A percentile compares a stretch with the other conserved stretches of the same genome.
Evolutionary conservation across 2,797 vertebrate species (phyloP).

Genomic region (Emydoidea blandingii): DNA sequence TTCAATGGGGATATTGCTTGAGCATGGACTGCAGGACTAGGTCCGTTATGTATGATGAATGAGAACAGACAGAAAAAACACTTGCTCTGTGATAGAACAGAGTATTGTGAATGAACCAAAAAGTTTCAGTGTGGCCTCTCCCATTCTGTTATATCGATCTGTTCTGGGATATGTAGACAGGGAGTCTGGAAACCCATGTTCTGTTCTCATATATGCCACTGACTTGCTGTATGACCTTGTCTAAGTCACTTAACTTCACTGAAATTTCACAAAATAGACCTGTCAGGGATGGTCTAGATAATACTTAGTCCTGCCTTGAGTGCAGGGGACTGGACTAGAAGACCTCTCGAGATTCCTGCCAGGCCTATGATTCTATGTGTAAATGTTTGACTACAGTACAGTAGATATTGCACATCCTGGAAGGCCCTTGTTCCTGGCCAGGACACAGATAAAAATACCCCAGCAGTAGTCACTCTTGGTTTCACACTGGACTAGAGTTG

Average conservation of each 20-base stretch:
- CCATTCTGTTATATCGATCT: neutral
- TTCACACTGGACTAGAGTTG: neutral
- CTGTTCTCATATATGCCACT: neutral
- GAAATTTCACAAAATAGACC: neutral
- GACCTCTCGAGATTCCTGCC: neutral
- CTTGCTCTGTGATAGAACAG: conserved; percentile 5
- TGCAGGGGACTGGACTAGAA: neutral
- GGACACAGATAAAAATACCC: neutral
- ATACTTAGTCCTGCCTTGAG: neutral
- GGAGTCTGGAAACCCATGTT: neutral
- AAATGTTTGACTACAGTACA: neutral
- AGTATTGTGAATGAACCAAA: neutral
- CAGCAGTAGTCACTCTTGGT: accelerated
- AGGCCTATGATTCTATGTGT: neutral
- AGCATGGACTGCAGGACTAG: conserved; percentile 38
- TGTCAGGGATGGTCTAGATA: neutral
- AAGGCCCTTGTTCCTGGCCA: neutral
- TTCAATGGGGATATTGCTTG: conserved; percentile 39
- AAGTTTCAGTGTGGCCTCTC: neutral
- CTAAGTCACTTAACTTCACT: neutral
- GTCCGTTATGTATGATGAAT: conserved; percentile 40
- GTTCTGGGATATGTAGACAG: neutral
- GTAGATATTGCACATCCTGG: neutral
- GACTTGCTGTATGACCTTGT: neutral
- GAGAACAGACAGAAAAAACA: conserved; percentile 36